Percentiles rank a stretch among this genome's conserved stretches.
These are phyloP conservation scores for Microcebus murinus DNA, from an alignment of 2,113 vertebrate species.

Conservation along the genomic window DNA sequence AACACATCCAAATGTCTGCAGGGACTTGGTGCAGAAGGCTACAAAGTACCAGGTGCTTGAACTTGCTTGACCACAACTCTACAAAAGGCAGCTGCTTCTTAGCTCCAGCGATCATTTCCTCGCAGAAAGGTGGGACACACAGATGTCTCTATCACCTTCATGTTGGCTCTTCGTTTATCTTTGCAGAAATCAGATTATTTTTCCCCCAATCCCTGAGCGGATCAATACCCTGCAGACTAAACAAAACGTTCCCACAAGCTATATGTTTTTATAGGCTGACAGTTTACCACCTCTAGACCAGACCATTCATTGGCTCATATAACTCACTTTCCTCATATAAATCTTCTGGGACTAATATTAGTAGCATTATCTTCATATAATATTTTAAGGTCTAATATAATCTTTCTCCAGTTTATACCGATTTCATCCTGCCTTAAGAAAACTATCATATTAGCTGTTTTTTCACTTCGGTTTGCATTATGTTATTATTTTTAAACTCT, in stretches of 20 bases:
- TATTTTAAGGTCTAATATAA: background rate
- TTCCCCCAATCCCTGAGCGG: background rate
- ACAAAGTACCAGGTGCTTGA: background rate
- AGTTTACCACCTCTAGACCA: background rate
- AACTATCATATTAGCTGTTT: background rate
- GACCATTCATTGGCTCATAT: background rate
- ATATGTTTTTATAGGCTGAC: background rate
- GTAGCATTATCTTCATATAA: background rate
- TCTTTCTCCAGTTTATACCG: background rate
- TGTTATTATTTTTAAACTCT: background rate
- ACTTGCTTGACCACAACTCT: background rate
- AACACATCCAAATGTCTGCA: background rate
- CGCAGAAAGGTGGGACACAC: background rate
- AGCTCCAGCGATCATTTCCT: background rate
- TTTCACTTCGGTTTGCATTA: background rate
- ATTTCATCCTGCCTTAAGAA: background rate
- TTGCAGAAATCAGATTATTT: background rate
- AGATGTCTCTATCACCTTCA: background rate
- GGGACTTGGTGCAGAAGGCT: background rate
- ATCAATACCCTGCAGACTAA: constrained; percentile 51
- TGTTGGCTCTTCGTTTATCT: constrained; percentile 29
- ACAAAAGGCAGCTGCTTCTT: background rate
- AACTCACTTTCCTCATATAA: background rate
- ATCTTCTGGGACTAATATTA: background rate
- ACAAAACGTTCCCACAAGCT: background rate